Conservation (phyloP, 2,797 vertebrate species). For the Melanotaenia parkinsoni region DNA sequence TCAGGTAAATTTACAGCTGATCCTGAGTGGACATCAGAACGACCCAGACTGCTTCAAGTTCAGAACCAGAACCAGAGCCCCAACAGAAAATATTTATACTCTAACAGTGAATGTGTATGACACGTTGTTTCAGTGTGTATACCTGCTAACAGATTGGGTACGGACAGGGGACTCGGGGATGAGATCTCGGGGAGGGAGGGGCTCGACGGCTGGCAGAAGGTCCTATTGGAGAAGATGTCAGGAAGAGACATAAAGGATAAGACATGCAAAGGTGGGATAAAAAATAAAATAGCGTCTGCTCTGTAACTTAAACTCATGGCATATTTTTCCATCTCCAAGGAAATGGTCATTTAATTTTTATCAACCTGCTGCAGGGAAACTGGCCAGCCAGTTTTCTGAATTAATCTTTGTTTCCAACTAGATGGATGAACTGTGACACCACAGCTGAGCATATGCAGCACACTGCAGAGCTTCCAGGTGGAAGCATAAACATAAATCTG, state of each 20-base stretch:
- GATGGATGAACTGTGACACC: background rate
- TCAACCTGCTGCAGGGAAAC: background rate
- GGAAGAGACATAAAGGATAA: conserved; percentile 43
- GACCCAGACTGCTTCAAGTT: background rate
- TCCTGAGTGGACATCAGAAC: too few relatives aligned
- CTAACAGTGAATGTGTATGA: too few relatives aligned
- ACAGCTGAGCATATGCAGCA: too few relatives aligned
- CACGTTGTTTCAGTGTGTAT: conserved; percentile 13
- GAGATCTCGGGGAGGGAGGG: conserved; percentile 75
- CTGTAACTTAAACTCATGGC: background rate
- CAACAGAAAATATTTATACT: background rate
- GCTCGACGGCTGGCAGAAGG: conserved; percentile 68
- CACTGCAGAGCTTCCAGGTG: too few relatives aligned
- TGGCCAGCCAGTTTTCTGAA: background rate
- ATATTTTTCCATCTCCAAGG: too few relatives aligned
- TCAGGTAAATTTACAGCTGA: background rate
- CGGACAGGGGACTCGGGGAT: conserved; percentile 77
- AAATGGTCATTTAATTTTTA: background rate
- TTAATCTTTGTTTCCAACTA: background rate
- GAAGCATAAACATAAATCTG: too few relatives aligned
- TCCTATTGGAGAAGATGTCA: conserved; percentile 69
- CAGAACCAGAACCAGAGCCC: background rate
- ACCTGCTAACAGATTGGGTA: conserved; percentile 77
- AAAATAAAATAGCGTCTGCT: conserved; percentile 2
- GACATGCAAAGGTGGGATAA: conserved; percentile 23